phyloP scores from a whole-genome alignment of 2,888 invertebrate genomes.

The Hybos culiciformis region DNA sequence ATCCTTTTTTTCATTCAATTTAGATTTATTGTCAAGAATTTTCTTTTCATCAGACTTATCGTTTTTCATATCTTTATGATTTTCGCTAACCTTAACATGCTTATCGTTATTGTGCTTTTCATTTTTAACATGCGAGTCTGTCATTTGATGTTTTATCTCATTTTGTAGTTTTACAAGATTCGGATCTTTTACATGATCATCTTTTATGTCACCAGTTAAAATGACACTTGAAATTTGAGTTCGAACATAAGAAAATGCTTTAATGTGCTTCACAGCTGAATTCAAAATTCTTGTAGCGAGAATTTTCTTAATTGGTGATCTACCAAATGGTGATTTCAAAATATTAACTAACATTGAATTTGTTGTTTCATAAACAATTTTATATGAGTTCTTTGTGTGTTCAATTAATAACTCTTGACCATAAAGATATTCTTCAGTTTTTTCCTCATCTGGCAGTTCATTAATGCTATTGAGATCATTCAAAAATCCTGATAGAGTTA shows the following conservation, averaged over 20 bases:
- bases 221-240: not conserved
- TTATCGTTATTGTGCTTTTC: no score
- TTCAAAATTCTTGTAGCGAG: conserved; percentile 6
- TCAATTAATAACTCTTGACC: conserved; percentile 8
- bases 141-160: no score
- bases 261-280: conserved; percentile 4
- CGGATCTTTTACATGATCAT: no score
- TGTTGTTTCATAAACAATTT: conserved; percentile 5
- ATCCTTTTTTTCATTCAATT: no score
- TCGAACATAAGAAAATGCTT: not conserved
- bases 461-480: not conserved
- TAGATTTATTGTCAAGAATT: no score
- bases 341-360: not conserved
- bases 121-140: no score
- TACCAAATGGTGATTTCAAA: not conserved
- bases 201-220: no score
- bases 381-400: conserved; percentile 6
- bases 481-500: conserved; percentile 5
- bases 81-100: no score
- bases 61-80: no score
- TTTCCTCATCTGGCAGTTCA: not conserved
- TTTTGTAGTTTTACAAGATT: no score
- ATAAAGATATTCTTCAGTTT: not conserved
- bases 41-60: no score
- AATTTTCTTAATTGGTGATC: conserved; percentile 4